phyloP scores from a whole-genome alignment of 2,797 vertebrate genomes.

The Glossophaga mutica region DNA sequence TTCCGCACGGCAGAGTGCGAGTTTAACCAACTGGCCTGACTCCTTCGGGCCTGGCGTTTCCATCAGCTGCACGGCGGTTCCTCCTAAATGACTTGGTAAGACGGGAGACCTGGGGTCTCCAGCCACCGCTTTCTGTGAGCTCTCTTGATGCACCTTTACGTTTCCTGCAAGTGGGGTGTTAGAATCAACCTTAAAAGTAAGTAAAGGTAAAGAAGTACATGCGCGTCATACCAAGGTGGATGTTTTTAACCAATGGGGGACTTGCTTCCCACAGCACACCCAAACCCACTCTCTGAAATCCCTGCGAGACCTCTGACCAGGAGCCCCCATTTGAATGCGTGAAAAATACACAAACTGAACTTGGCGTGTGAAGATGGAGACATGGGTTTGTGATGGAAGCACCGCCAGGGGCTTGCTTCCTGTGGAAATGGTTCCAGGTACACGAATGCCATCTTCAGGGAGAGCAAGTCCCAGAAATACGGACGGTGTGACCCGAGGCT shows the following conservation, averaged over 20 bases:
- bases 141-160: not conserved
- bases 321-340: rapidly evolving
- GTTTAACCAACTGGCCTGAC: not conserved
- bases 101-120: not conserved
- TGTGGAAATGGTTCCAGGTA: not conserved
- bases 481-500: rapidly evolving
- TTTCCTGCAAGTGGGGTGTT: not conserved
- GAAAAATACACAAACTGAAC: not conserved
- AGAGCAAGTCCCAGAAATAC: not conserved
- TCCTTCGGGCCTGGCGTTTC: not conserved
- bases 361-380: not conserved
- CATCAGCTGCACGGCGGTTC: not conserved
- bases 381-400: not conserved
- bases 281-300: not conserved
- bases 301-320: not conserved
- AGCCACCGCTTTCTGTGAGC: not conserved
- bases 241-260: not conserved
- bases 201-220: not conserved
- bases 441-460: not conserved
- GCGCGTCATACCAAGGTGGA: too few species aligned
- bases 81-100: not conserved
- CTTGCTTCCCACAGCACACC: not conserved
- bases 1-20: slow-evolving; percentile 15
- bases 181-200: not conserved
- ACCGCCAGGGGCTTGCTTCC: not conserved